Evolutionary conservation across 64 coral and sea anemone species (phyloP), one percentile per base, ranked within the genome.

Genomic region (Montipora sp.): DNA sequence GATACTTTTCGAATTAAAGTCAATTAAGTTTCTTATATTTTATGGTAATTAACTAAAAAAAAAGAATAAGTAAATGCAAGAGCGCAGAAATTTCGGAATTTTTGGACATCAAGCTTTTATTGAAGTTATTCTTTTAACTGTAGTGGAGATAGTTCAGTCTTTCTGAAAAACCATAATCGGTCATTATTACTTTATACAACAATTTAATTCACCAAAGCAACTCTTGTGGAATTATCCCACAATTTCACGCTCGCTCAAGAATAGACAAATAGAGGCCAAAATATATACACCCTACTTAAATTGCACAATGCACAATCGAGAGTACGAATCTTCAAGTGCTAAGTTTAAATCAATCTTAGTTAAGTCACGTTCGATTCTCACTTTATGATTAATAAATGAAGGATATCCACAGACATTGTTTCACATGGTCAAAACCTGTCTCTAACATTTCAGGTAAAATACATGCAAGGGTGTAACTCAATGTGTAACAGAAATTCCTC

Each of bases 1-100:
- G 45, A 85, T 85, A 23, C 44, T n/a, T 49, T 68, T 44, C 19
- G 11, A 71, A 85, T 48, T 72, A 85, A 71, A 70, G 19, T 50
- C 65, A 71, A 85, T 82, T 63, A 27, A 63, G 16, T 43, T 51
- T 27, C 21, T 20, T 22, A 21, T 85, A 47, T 16, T 65, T 7
- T 85, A 23, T 47, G 45, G 16, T 50, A 85, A 85, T 85, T 51
- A 43, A 71, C 43, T 70, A 46, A 50, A 16, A 18, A 16, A 8
- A 4, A 46, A 47, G 9, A 12, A 15, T 19, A 23, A 4, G 14
- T 8, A 71, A 71, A 71, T 71, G 10, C 20, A 2, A 71, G 8
- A 71, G 19, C 10, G 19, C 3, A 23, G 68, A 21, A 23, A 21
- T 21, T 71, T 20, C 5, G 5, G 21, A 71, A 9, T 8, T n/a